Conservation (phyloP, 1,140 invertebrate genomes). For the Drosophila setifemur region DNA sequence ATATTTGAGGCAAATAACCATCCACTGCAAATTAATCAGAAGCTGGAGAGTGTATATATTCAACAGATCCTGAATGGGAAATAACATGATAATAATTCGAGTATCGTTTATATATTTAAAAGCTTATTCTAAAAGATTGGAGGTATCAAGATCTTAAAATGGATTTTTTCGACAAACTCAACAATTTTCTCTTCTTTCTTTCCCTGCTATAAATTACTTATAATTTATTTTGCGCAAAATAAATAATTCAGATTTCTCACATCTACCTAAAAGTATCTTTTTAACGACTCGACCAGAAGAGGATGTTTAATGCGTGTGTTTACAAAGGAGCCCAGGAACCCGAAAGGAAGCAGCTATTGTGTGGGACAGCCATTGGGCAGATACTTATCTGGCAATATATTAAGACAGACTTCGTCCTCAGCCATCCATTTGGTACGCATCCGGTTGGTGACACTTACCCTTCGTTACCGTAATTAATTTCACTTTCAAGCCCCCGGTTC, state of each 20-base stretch:
- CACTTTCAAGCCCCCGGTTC: constrained; percentile 51
- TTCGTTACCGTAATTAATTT: constrained; percentile 57
- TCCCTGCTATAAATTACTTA: too few species aligned
- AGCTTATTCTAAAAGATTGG: too few species aligned
- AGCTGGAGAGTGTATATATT: neutral
- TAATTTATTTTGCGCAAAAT: too few species aligned
- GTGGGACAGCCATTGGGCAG: constrained; percentile 31
- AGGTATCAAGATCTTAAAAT: too few species aligned
- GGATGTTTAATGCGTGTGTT: constrained; percentile 30
- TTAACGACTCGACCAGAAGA: constrained; percentile 24
- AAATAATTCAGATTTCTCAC: neutral
- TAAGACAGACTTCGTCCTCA: constrained; percentile 22
- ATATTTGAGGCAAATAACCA: constrained; percentile 34
- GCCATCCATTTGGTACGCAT: constrained; percentile 41
- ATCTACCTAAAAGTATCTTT: constrained; percentile 5
- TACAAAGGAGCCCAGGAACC: constrained; percentile 17
- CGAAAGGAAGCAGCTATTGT: constrained; percentile 18
- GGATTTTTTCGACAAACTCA: too few species aligned
- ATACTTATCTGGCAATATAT: constrained; percentile 46
- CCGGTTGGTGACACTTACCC: constrained; percentile 54
- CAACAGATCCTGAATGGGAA: too few species aligned
- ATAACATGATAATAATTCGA: too few species aligned
- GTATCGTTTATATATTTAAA: too few species aligned
- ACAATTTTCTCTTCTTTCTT: too few species aligned
- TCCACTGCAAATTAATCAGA: neutral